phyloP scores from a whole-genome alignment of 2,888 invertebrate species.

The Cecidostiba fungosa region DNA sequence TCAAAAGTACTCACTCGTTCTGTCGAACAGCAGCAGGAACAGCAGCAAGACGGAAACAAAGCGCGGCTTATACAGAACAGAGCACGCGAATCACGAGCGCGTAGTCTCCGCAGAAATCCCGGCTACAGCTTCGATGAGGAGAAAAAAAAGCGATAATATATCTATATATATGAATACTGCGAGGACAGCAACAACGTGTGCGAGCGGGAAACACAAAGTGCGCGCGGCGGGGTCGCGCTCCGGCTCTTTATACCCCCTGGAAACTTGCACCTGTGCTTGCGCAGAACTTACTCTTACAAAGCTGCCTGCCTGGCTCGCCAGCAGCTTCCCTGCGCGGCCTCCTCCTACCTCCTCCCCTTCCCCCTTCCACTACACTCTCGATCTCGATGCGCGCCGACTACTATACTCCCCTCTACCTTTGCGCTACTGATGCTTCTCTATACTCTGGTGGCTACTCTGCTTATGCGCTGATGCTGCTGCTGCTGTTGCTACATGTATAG shows the following conservation, averaged over 20 bases:
- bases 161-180: neutral
- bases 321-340: neutral
- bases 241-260: slow-evolving; percentile 63
- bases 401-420: neutral
- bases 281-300: slow-evolving; percentile 61
- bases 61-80: neutral
- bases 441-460: neutral
- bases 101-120: neutral
- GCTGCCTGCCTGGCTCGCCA: slow-evolving; percentile 21
- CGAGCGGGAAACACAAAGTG: slow-evolving; percentile 60
- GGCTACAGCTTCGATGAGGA: neutral
- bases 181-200: neutral
- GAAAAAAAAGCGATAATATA: neutral
- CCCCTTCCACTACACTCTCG: slow-evolving; percentile 13
- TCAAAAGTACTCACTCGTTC: neutral
- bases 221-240: slow-evolving; percentile 53
- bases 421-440: neutral
- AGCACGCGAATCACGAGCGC: neutral
- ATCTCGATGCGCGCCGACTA: slow-evolving; percentile 4
- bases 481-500: neutral
- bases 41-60: neutral
- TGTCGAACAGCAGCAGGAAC: neutral
- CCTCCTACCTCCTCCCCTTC: neutral
- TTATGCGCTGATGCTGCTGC: neutral
- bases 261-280: slow-evolving; percentile 65